These are phyloP conservation scores for Triplophysa yarkandensis DNA, from an alignment of 2,797 vertebrate genomes.

Conservation along the genomic window DNA sequence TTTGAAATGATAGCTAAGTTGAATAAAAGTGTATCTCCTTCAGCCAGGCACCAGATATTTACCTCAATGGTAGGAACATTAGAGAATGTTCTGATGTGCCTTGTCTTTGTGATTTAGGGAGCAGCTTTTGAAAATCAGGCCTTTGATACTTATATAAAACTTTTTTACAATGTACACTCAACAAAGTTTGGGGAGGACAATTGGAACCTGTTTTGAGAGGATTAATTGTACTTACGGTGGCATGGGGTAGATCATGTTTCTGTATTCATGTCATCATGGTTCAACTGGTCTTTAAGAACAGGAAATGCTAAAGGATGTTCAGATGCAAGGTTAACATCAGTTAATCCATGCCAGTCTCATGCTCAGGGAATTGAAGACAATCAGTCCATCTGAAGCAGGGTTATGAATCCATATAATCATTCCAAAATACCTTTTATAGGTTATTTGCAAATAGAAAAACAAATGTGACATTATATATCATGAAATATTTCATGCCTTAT, in stretches of 20 bases:
- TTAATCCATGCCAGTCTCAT: neutral
- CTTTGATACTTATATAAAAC: neutral
- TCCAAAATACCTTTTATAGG: neutral
- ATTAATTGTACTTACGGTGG: neutral
- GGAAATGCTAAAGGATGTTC: neutral
- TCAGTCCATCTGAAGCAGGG: neutral
- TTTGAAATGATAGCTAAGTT: neutral
- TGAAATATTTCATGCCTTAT: neutral
- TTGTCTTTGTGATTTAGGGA: neutral
- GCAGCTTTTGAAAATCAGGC: neutral
- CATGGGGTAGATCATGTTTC: neutral
- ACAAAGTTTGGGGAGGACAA: neutral
- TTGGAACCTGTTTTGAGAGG: neutral
- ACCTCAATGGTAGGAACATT: neutral
- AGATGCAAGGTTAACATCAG: neutral
- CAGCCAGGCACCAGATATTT: conserved; percentile 19
- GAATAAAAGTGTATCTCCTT: neutral
- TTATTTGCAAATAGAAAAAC: neutral
- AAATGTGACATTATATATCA: neutral
- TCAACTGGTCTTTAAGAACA: conserved; percentile 5
- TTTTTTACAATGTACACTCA: conserved; percentile 1
- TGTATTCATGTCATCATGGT: conserved; percentile 4
- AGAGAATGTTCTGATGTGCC: neutral
- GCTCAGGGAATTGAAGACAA: neutral
- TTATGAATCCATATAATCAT: neutral